These are phyloP conservation scores for Tenualosa thibaudeaui DNA, from an alignment of 2,797 vertebrate genomes.

Conservation along the genomic window DNA sequence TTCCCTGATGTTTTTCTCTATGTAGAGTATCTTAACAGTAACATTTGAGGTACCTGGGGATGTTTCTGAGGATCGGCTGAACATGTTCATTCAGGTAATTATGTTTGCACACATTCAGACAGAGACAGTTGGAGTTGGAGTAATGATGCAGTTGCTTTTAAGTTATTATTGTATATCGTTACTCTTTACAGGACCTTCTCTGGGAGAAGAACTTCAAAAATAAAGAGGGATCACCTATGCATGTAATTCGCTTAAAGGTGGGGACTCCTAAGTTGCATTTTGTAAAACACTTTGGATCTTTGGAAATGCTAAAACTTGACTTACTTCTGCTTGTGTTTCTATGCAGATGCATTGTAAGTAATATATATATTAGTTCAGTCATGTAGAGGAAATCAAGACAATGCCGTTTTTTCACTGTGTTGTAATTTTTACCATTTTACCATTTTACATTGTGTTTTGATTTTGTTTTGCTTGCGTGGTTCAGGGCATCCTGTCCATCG, in stretches of 20 bases:
- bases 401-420: background rate
- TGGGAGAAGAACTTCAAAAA: slow-evolving; percentile 91
- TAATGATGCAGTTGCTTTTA: background rate
- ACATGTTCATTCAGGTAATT: slow-evolving; percentile 90
- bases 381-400: background rate
- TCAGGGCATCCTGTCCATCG: slow-evolving; percentile 88
- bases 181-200: slow-evolving; percentile 82
- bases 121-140: background rate
- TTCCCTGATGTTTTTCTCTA: slow-evolving; percentile 31
- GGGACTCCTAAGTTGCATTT: background rate
- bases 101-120: background rate
- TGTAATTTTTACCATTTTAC: background rate
- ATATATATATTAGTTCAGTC: background rate
- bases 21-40: slow-evolving; percentile 87
- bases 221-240: slow-evolving; percentile 81
- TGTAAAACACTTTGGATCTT: too few relatives aligned
- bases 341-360: background rate
- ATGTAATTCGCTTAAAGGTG: slow-evolving; percentile 91
- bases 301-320: too few relatives aligned
- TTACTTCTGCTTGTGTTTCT: background rate
- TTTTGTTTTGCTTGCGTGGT: slow-evolving; percentile 15
- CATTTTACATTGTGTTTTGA: background rate
- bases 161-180: background rate
- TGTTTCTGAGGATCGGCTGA: slow-evolving; percentile 84
- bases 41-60: slow-evolving; percentile 90